Conservation (phyloP, 1,140 invertebrate species). For the Rhopalosiphum maidis region DNA sequence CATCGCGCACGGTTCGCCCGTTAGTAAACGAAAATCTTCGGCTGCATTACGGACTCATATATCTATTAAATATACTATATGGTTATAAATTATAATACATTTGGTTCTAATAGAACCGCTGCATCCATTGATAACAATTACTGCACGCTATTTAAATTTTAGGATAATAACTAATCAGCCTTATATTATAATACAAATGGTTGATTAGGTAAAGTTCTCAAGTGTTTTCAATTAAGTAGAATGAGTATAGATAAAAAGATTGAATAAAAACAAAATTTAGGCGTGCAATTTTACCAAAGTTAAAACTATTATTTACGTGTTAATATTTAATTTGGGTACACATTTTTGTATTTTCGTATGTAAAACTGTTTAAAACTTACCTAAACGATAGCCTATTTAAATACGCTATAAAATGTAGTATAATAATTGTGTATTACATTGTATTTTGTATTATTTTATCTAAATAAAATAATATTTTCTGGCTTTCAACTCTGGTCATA, state of each 20-base stretch:
- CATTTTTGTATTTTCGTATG: neutral
- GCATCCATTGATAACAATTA: neutral
- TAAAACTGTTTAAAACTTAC: neutral
- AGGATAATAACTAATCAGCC: neutral
- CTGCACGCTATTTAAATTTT: neutral
- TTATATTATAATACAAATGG: neutral
- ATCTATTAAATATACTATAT: neutral
- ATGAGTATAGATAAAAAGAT: neutral
- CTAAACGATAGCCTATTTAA: neutral
- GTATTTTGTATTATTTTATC: neutral
- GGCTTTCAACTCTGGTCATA: neutral
- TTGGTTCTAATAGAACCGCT: neutral
- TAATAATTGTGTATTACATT: neutral
- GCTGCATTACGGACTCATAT: neutral
- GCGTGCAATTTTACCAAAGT: neutral
- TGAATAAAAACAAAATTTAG: neutral
- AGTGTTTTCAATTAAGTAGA: neutral
- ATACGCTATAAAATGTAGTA: neutral
- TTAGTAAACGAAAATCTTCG: neutral
- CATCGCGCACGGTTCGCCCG: neutral
- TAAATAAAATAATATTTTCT: neutral
- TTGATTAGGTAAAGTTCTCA: neutral
- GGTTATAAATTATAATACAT: no score
- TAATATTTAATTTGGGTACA: neutral
- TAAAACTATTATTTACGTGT: neutral